Percentiles rank a stretch among this genome's conserved stretches.
Conservation (phyloP, 1,140 invertebrate species). For the Drosophila nebulosa region DNA sequence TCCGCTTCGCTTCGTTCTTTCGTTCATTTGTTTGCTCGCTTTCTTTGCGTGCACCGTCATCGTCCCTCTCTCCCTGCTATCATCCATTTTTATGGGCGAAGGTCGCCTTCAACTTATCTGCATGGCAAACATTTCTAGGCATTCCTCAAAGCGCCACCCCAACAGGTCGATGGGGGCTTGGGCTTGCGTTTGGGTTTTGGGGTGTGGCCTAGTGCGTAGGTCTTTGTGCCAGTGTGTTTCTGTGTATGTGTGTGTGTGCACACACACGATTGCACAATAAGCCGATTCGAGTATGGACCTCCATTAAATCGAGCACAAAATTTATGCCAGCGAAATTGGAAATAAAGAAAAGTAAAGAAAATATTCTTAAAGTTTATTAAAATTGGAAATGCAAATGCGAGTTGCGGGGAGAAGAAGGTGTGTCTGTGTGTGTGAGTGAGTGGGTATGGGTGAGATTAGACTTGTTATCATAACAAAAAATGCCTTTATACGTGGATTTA, state of each 20-base stretch:
- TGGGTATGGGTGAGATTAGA: constrained; percentile 14
- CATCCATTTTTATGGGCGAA: constrained; percentile 62
- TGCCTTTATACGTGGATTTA: not conserved
- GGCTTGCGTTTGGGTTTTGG: constrained; percentile 7
- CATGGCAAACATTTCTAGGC: constrained; percentile 51
- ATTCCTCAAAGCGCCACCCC: constrained; percentile 2
- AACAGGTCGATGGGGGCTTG: constrained; percentile 8
- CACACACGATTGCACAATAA: constrained; percentile 70
- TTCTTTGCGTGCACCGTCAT: constrained; percentile 31
- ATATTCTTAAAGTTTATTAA: constrained; percentile 29
- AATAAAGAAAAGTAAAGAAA: constrained; percentile 17
- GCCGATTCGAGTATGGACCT: constrained; percentile 44
- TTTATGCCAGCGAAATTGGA: constrained; percentile 50
- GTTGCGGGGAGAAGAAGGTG: not conserved
- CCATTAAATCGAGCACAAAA: constrained; percentile 71
- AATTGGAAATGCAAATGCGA: not conserved
- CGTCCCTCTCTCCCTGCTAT: constrained; percentile 4
- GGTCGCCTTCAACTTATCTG: constrained; percentile 69
- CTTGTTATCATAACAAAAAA: not conserved
- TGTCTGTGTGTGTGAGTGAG: constrained; percentile 4
- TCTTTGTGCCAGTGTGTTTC: constrained; percentile 3
- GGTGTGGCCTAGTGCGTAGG: constrained; percentile 22
- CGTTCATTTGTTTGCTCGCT: constrained; percentile 30
- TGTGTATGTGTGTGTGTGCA: constrained; percentile 44
- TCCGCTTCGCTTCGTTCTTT: constrained; percentile 32